These are phyloP conservation scores for Enteromius radiatus DNA, from an alignment of 2,797 vertebrate genomes.

Conservation along the genomic window DNA sequence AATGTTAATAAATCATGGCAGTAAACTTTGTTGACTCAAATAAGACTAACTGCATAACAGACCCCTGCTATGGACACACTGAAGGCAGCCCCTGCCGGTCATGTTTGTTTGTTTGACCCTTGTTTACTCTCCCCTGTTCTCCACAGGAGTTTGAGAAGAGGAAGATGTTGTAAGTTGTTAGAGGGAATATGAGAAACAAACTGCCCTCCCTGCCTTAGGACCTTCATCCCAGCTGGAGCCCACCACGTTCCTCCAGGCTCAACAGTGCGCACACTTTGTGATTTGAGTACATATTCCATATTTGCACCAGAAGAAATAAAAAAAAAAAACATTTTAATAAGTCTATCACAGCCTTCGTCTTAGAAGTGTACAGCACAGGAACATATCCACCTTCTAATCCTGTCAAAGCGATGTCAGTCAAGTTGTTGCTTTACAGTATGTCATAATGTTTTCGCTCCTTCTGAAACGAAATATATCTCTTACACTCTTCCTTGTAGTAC, in stretches of 20 bases:
- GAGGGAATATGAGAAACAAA: slow-evolving; percentile 57
- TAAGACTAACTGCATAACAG: not conserved
- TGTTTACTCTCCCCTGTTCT: slow-evolving; percentile 59
- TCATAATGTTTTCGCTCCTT: slow-evolving; percentile 63
- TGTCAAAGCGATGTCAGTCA: slow-evolving; percentile 17
- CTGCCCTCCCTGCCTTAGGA: slow-evolving; percentile 59
- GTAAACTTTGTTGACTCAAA: not conserved
- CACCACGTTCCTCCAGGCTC: not conserved
- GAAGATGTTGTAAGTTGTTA: slow-evolving; percentile 88
- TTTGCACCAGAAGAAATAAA: slow-evolving; percentile 34
- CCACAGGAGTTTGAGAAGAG: slow-evolving; percentile 97
- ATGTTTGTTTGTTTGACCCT: slow-evolving; percentile 28
- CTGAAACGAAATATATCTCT: slow-evolving; percentile 64
- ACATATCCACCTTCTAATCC: slow-evolving; percentile 36
- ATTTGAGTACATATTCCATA: slow-evolving; percentile 34
- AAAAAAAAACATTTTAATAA: slow-evolving; percentile 15
- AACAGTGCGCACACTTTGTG: slow-evolving; percentile 18
- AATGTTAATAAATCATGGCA: not conserved
- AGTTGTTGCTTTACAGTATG: slow-evolving; percentile 35
- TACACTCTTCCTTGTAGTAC: slow-evolving; percentile 22
- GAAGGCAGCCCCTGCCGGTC: not conserved
- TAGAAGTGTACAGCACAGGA: slow-evolving; percentile 42
- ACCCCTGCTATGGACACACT: not conserved
- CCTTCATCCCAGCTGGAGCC: slow-evolving; percentile 62
- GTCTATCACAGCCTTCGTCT: slow-evolving; percentile 25